phyloP scores from a whole-genome alignment of 2,888 invertebrate species.

The Metellina segmentata region DNA sequence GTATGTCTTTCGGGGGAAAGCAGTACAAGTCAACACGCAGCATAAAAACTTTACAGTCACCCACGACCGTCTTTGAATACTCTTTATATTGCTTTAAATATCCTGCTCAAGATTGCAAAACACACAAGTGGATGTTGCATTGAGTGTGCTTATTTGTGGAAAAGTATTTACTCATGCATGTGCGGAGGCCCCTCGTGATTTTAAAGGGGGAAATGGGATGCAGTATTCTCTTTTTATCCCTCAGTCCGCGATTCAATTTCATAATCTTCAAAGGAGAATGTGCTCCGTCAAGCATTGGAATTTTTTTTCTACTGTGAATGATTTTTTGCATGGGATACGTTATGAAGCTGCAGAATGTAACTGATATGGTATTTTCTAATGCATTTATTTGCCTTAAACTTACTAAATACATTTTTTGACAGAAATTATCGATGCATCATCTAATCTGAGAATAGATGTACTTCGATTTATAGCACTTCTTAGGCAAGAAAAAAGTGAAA shows the following conservation, averaged over 20 bases:
- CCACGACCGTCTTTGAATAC: neutral
- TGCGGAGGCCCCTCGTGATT: neutral
- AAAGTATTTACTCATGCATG: neutral
- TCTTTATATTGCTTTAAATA: neutral
- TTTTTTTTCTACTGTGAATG: neutral
- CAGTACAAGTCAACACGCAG: slow-evolving; percentile 1
- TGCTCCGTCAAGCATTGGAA: neutral
- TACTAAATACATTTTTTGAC: too few relatives aligned
- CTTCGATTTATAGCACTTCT: too few relatives aligned
- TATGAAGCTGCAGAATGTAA: too few relatives aligned
- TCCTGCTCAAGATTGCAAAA: neutral
- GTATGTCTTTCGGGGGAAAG: neutral
- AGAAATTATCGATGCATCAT: too few relatives aligned
- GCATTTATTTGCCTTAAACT: too few relatives aligned
- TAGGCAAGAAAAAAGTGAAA: too few relatives aligned
- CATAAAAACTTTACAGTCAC: neutral
- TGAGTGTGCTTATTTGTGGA: neutral
- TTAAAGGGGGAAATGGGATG: neutral
- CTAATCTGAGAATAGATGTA: too few relatives aligned
- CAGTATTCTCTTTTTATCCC: neutral
- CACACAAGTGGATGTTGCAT: neutral
- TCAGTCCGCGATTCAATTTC: neutral
- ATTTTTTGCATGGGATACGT: neutral
- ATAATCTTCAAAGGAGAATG: neutral
- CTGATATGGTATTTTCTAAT: too few relatives aligned